Conservation (phyloP, 2,113 vertebrate species). For the Lasiurus cinereus region DNA sequence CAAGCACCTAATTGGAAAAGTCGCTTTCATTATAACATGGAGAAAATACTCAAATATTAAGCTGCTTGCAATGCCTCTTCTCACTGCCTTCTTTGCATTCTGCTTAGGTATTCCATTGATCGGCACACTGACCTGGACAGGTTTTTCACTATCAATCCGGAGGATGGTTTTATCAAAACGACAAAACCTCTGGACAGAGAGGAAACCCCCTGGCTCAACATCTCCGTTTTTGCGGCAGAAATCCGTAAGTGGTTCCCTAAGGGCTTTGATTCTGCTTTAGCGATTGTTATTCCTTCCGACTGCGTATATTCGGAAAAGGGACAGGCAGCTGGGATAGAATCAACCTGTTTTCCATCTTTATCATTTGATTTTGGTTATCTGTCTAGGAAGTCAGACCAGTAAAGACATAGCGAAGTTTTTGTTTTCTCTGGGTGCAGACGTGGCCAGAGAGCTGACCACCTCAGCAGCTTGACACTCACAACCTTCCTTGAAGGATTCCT, state of each 20-base stretch:
- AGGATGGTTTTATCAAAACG: constrained; percentile 96
- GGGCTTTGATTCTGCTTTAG: constrained; percentile 54
- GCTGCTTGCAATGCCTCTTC: constrained; percentile 62
- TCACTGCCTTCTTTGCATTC: constrained; percentile 85
- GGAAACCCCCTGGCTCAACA: constrained; percentile 96
- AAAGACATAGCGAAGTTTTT: background rate
- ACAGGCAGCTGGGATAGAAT: constrained; percentile 33
- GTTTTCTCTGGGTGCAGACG: background rate
- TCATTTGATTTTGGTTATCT: background rate
- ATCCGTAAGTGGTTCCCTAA: constrained; percentile 88
- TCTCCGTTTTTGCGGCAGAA: constrained; percentile 96
- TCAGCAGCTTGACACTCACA: background rate
- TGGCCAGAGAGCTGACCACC: background rate
- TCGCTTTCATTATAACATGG: constrained; percentile 70
- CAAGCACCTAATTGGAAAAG: constrained; percentile 54
- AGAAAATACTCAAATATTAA: constrained; percentile 75
- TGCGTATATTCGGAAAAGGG: background rate
- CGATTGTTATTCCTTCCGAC: constrained; percentile 51
- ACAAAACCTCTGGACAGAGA: constrained; percentile 95
- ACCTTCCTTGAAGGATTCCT: background rate
- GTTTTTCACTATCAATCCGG: constrained; percentile 94
- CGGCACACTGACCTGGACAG: constrained; percentile 97
- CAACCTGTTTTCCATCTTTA: constrained; percentile 43
- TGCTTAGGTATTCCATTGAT: constrained; percentile 96
- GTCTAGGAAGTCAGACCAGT: background rate